These are phyloP conservation scores for Regulus satrapa DNA, from an alignment of 2,113 vertebrate species.

Conservation along the genomic window DNA sequence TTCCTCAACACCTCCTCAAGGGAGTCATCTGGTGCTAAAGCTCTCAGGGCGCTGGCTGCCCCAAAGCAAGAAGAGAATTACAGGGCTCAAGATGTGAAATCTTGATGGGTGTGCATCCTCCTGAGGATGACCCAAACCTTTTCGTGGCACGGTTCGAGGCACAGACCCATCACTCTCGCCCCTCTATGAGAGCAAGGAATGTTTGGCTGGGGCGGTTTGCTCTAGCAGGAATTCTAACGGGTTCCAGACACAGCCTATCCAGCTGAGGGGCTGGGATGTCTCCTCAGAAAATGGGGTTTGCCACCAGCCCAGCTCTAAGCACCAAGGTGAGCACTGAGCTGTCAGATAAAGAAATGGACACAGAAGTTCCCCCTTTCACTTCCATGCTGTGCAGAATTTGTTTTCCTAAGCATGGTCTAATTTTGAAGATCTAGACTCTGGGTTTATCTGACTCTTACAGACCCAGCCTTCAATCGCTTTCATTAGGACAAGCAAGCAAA, in stretches of 20 bases:
- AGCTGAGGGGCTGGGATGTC: neutral
- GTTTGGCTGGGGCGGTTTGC: neutral
- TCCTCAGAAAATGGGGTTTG: neutral
- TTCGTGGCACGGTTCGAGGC: fast-evolving
- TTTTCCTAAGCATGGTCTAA: neutral
- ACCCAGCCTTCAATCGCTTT: neutral
- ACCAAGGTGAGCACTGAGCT: neutral
- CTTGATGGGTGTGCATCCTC: too few relatives aligned
- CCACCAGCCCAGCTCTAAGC: neutral
- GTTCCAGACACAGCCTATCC: neutral
- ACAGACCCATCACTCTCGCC: fast-evolving
- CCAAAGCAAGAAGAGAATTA: neutral
- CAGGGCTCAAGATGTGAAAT: neutral
- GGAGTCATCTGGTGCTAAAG: neutral
- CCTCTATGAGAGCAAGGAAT: neutral
- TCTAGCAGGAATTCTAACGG: neutral
- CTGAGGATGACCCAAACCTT: neutral
- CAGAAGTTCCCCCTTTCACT: neutral
- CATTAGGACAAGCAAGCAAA: neutral
- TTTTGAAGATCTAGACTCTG: neutral
- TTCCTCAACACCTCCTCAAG: neutral
- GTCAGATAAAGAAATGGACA: neutral
- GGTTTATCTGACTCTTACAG: neutral
- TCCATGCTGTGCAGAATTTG: neutral
- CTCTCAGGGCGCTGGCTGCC: neutral